These are phyloP conservation scores for Hyalella azteca DNA, from an alignment of 2,888 invertebrate genomes.

Conservation along the genomic window DNA sequence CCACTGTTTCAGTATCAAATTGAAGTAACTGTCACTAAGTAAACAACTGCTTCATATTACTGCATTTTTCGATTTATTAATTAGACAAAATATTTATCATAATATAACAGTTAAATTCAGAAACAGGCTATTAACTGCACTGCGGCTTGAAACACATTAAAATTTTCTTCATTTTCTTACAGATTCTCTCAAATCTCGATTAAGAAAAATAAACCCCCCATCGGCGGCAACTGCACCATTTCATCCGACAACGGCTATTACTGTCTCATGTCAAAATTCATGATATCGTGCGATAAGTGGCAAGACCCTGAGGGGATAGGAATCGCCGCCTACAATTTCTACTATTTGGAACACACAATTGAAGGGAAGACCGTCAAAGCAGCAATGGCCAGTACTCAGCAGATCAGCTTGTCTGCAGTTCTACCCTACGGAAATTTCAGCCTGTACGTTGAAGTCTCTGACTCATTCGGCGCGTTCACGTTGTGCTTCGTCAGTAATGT, in stretches of 20 bases:
- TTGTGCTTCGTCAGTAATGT: constrained; percentile 29
- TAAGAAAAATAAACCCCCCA: constrained; percentile 35
- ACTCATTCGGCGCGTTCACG: constrained; percentile 12
- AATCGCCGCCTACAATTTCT: constrained; percentile 37
- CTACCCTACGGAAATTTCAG: constrained; percentile 40
- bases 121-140: not conserved
- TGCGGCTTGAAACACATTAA: too few relatives aligned
- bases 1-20: too few relatives aligned
- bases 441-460: constrained; percentile 20
- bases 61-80: too few relatives aligned
- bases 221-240: constrained; percentile 31
- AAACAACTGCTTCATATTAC: too few relatives aligned
- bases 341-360: constrained; percentile 9
- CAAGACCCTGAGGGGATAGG: constrained; percentile 43
- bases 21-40: too few relatives aligned
- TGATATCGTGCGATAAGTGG: constrained; percentile 35
- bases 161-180: not conserved
- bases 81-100: too few relatives aligned
- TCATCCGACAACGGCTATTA: not conserved
- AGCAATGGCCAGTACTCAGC: constrained; percentile 25
- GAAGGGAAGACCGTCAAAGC: not conserved
- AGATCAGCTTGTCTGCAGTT: not conserved
- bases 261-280: constrained; percentile 9
- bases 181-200: constrained; percentile 23
- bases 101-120: too few relatives aligned